phyloP scores from a whole-genome alignment of 2,113 vertebrate genomes.

The Pluvianellus socialis region DNA sequence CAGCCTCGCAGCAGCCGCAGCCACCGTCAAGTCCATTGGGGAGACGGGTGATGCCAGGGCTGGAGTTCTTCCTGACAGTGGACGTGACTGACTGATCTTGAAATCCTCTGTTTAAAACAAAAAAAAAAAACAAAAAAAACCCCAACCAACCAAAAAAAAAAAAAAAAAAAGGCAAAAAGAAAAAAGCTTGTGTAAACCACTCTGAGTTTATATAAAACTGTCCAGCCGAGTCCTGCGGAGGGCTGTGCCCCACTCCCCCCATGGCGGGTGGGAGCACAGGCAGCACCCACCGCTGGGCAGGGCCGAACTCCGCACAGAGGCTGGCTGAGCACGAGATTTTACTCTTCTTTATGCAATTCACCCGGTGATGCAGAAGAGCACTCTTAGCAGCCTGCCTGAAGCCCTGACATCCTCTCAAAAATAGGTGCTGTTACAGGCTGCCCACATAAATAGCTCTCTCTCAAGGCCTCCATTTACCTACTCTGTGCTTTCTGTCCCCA shows the following conservation, averaged over 20 bases:
- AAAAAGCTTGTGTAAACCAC: neutral
- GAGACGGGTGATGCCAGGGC: fast-evolving
- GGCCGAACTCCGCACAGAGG: fast-evolving
- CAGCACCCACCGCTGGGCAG: fast-evolving
- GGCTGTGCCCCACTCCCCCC: fast-evolving
- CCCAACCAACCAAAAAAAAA: too few species aligned
- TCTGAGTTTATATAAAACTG: neutral
- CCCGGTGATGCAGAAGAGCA: neutral
- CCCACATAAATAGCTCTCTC: neutral
- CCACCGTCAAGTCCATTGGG: fast-evolving
- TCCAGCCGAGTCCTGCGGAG: fast-evolving
- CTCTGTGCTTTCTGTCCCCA: neutral
- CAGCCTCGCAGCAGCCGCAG: fast-evolving
- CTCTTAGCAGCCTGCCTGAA: neutral
- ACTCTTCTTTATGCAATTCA: neutral
- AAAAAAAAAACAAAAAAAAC: neutral
- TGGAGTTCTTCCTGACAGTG: neutral
- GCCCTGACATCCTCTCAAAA: neutral
- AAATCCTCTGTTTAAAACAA: neutral
- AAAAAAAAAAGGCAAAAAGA: neutral
- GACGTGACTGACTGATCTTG: fast-evolving
- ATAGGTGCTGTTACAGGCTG: neutral
- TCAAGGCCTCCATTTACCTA: neutral
- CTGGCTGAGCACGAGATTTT: neutral
- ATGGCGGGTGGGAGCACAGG: fast-evolving